Base-by-base conservation (phyloP, 2,113 vertebrate species). In the Eubucco bourcierii region DNA sequence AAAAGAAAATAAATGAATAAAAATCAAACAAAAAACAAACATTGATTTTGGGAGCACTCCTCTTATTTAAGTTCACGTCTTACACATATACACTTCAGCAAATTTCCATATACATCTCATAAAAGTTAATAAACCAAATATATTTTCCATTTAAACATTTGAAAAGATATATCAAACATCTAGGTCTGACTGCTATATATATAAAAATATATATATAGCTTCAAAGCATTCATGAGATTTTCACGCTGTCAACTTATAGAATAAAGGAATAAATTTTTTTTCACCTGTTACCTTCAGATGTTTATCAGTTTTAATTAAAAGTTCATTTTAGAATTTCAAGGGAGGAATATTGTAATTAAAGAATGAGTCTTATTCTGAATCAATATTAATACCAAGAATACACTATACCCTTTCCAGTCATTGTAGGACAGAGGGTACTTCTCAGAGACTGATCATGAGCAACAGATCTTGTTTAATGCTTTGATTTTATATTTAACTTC, bases 1-100 rank as follows among this genome's bases (percentile, higher is more conserved):
- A 41, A 24, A n/a, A 78, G 33, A 29, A 28, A 75, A 67, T 56
- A 47, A 29, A 80, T 37, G 14, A 52, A 13, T 15, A 74, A 75
- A 55, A 39, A 66, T 4, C 37, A 70, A 39, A 1, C 0, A 0
- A 20, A 20, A 19, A 31, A 9, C 29, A 50, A 20, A 53, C 50
- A 52, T 12, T 12, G 3, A 52, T 77, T 44, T 63, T 23, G 27
- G 16, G 17, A 88, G 70, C 8, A 39, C 29, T 59, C 21, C n/a
- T 33, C 50, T 41, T 58, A 34, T 28, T 80, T 63, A 47, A 71
- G 29, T 74, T 90, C 17, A 0, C 18, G 70, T 16, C 39, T 71
- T 47, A 80, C 14, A 63, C 15, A 68, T 59, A 67, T 29, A 75
- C 7, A 29, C 4, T 39, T 31, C 12, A 7, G 6, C 19, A 78